Evolutionary conservation across 1,140 invertebrate species (phyloP), one percentile per base, ranked within the genome.

Genomic region (Cotesia vestalis): DNA sequence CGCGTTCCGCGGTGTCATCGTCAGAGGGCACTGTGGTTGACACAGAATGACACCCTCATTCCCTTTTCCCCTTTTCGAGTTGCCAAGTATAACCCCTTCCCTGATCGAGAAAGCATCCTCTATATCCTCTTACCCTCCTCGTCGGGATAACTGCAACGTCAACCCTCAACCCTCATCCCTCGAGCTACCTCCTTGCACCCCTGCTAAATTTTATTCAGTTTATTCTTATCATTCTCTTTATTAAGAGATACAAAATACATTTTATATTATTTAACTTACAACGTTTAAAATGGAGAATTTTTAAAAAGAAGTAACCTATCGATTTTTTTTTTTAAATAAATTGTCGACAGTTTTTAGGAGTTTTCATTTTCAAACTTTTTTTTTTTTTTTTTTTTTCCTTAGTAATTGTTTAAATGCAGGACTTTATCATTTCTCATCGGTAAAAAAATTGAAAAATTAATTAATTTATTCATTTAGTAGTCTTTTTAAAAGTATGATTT

Each of bases 1-100:
- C 81, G 78, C 83, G 83, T 86, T 81, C 79, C 79, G 69, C 78
- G 77, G 79, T 85, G 85, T 86, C 85, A 86, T 86, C 81, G 83
- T 84, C 85, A 85, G 85, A 84, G 84, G 84, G 83, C 81, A 79
- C 85, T 86, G 84, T 71, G 81, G 84, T 84, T 86, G 85, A 86
- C 85, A 85, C 80, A 81, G 78, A 84, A 85, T 83, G 80, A 85
- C 84, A 84, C 84, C 80, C 81, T 73, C 73, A 57, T 72, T 69
- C 66, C 68, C 72, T 70, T 12, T 38, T 55, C 27, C 62, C 20
- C 8, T 38, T 55, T n/a, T 52, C 20, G 36, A 62, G 27, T 40
- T 35, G 4, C 60, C 38, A 27, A 52, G 40, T 62, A 27, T 27
- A 27, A 62, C 60, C 40, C 59, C 60, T 70, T 70, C 62, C 46